A percentile compares a stretch with the other conserved stretches of the same genome.
These are phyloP conservation scores for Endotricha flammealis DNA, from an alignment of 2,888 invertebrate genomes.

Conservation along the genomic window DNA sequence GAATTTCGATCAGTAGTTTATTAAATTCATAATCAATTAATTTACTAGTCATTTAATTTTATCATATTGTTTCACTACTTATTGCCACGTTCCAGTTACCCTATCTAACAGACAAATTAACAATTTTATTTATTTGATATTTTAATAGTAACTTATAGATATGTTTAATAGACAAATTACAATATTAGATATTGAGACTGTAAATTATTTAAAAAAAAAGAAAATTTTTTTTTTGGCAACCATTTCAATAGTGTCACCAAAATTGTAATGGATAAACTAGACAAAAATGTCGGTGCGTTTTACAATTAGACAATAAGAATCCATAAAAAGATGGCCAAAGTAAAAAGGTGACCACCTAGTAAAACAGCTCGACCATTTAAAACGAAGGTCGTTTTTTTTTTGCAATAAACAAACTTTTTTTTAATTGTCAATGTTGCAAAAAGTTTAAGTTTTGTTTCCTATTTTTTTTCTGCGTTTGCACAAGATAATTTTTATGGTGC, in stretches of 20 bases:
- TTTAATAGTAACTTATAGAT: too few species aligned
- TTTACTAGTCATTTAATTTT: too few species aligned
- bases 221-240: too few species aligned
- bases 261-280: conserved; percentile 11
- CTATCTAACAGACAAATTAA: too few species aligned
- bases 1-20: too few species aligned
- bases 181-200: too few species aligned
- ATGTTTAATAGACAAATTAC: too few species aligned
- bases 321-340: conserved; percentile 24
- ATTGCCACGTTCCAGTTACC: too few species aligned
- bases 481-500: conserved; percentile 37
- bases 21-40: too few species aligned
- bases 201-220: too few species aligned
- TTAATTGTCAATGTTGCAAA: conserved; percentile 48
- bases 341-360: conserved; percentile 44
- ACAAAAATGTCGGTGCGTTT: conserved; percentile 36
- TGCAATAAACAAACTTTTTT: conserved; percentile 44
- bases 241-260: conserved; percentile 17
- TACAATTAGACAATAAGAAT: conserved; percentile 33
- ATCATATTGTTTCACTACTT: too few species aligned
- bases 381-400: conserved; percentile 45
- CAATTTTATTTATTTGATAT: too few species aligned
- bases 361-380: conserved; percentile 25
- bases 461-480: conserved; percentile 49
- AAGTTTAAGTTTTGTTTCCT: conserved; percentile 44